Conservation (phyloP, 2,113 vertebrate genomes). For the rat (Rattus norvegicus) region DNA sequence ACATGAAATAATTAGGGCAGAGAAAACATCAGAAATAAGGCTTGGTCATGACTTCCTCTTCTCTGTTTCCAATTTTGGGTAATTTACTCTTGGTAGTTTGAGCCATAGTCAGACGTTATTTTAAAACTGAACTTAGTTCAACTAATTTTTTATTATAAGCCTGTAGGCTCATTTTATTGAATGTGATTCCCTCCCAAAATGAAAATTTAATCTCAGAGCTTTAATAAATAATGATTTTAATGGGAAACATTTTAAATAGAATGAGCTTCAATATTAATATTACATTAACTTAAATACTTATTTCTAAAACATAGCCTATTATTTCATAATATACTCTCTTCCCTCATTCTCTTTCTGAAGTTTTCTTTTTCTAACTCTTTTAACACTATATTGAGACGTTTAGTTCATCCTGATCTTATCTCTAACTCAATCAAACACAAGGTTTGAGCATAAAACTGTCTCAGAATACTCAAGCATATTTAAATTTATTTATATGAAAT, state of each 20-base stretch:
- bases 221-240: slow-evolving; percentile 27
- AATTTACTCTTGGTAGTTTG: not conserved
- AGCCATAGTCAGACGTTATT: not conserved
- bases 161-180: not conserved
- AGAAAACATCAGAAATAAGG: not conserved
- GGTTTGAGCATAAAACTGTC: not conserved
- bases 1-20: not conserved
- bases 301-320: not conserved
- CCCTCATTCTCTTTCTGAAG: not conserved
- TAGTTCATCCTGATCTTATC: not conserved
- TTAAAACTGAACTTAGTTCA: slow-evolving; percentile 25
- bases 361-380: slow-evolving; percentile 36
- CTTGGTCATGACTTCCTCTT: not conserved
- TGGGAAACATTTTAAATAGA: not conserved
- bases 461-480: not conserved
- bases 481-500: not conserved
- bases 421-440: not conserved
- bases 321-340: slow-evolving; percentile 8
- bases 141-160: not conserved
- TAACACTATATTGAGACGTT: not conserved
- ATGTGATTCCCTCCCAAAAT: not conserved
- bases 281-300: slow-evolving; percentile 1
- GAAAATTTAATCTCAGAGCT: slow-evolving; percentile 22
- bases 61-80: not conserved
- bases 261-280: slow-evolving; percentile 1